phyloP scores from a whole-genome alignment of 2,797 vertebrate species.

The Anomalospiza imberbis region DNA sequence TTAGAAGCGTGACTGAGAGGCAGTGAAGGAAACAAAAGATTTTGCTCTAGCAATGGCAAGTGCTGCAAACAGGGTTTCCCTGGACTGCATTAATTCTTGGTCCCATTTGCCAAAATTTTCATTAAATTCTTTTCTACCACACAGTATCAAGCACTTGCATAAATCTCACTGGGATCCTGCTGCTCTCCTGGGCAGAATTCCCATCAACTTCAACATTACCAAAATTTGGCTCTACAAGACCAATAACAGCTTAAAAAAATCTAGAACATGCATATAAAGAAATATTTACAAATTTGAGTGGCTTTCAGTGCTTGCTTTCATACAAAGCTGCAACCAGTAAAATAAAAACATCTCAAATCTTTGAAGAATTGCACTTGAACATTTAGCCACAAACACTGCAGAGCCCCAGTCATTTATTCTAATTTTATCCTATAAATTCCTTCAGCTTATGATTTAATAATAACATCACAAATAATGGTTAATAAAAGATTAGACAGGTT shows the following conservation, averaged over 20 bases:
- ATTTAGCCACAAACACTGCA: background rate
- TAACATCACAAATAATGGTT: constrained; percentile 4
- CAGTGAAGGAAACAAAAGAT: background rate
- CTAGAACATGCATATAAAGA: background rate
- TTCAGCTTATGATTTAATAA: constrained; percentile 16
- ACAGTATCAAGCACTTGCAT: background rate
- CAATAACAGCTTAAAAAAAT: background rate
- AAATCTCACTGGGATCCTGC: background rate
- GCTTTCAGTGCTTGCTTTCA: background rate
- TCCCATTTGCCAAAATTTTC: background rate
- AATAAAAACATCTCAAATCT: background rate
- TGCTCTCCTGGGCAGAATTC: background rate
- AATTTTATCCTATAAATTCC: background rate
- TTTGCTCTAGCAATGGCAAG: background rate
- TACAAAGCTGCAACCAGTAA: background rate
- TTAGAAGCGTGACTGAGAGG: background rate
- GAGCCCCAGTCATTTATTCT: background rate
- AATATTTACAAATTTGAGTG: background rate
- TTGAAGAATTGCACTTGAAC: background rate
- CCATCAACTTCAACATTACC: background rate
- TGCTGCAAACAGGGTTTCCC: background rate
- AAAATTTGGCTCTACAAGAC: background rate
- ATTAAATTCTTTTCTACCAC: background rate
- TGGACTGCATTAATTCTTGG: background rate
- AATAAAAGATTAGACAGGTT: constrained; percentile 31